A percentile compares a stretch with the other conserved stretches of the same genome.
Conservation (phyloP, 1,140 invertebrate genomes). For the Ceratosolen solmsi region DNA sequence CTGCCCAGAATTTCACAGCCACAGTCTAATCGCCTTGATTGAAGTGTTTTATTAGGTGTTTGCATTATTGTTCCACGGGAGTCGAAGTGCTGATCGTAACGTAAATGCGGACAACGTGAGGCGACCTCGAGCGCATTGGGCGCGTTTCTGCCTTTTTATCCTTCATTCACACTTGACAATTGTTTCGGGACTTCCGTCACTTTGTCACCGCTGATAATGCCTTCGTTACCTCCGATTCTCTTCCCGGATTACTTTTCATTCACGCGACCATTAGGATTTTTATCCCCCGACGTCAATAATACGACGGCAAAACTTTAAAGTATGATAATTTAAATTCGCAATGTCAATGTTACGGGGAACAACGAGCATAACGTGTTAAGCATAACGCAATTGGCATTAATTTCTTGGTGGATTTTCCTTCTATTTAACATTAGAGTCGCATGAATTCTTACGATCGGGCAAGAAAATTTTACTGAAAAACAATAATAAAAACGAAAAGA, state of each 20-base stretch:
- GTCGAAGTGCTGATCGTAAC: not conserved
- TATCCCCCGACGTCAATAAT: no score
- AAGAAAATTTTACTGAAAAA: no score
- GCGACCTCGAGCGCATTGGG: not conserved
- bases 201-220: not conserved
- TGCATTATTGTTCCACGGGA: not conserved
- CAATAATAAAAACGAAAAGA: no score
- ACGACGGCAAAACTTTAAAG: no score
- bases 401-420: no score
- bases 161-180: not conserved
- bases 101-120: not conserved
- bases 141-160: not conserved
- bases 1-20: not conserved
- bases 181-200: not conserved
- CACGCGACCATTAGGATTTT: no score
- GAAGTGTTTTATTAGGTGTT: not conserved
- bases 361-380: no score
- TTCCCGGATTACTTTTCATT: not conserved
- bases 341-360: no score
- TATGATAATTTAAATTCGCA: no score
- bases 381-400: no score
- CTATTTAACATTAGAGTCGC: no score
- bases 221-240: not conserved
- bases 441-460: no score
- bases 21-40: not conserved